These are phyloP conservation scores for Macrotis lagotis DNA, from an alignment of 2,113 vertebrate species.

Conservation along the genomic window DNA sequence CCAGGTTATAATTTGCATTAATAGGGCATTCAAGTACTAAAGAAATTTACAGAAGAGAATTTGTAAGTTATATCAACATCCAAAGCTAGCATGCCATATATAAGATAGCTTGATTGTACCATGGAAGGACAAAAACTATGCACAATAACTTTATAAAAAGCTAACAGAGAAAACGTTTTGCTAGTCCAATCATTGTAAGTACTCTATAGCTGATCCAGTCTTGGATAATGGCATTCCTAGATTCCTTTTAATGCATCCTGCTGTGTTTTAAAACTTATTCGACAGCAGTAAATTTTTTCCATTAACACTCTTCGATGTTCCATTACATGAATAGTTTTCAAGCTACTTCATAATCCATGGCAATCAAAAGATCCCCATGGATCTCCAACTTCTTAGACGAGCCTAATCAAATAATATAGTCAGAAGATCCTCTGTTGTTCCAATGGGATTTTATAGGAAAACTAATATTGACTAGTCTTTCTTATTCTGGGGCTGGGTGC, in stretches of 20 bases:
- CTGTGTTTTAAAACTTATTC: slow-evolving; percentile 8
- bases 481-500: background rate
- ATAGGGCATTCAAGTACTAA: background rate
- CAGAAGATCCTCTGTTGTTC: fast-evolving
- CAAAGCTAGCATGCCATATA: background rate
- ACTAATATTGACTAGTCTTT: background rate
- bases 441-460: background rate
- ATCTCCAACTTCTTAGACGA: too few relatives aligned
- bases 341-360: background rate
- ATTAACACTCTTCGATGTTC: slow-evolving; percentile 13
- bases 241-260: slow-evolving; percentile 4
- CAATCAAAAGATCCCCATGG: background rate
- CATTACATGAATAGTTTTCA: background rate
- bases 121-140: background rate
- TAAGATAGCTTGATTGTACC: background rate
- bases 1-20: background rate
- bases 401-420: background rate
- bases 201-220: background rate
- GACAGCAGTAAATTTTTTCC: background rate
- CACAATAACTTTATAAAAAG: background rate
- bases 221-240: slow-evolving; percentile 1
- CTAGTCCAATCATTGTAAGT: background rate
- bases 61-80: background rate
- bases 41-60: background rate
- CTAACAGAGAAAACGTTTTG: background rate